Conservation (phyloP, 2,797 vertebrate species). For the Scolopax bukidnonensis region DNA sequence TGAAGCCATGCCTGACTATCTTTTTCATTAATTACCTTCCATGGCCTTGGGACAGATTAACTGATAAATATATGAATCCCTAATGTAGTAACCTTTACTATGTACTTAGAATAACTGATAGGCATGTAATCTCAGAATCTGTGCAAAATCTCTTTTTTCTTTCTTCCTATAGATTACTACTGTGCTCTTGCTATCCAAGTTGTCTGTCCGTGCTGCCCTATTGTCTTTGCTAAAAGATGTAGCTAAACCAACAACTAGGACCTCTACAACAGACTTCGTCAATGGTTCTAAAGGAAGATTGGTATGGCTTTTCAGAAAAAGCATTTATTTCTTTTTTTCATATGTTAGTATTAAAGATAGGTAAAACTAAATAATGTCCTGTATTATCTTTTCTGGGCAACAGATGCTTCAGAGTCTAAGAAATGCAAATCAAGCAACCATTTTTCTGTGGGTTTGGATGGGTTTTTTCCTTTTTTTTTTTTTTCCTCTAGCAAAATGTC, state of each 20-base stretch:
- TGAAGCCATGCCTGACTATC: constrained; percentile 62
- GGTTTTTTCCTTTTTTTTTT: not conserved
- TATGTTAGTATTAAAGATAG: not conserved
- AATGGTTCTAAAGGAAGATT: not conserved
- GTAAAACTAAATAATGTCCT: not conserved
- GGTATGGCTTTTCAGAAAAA: not conserved
- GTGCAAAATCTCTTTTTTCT: not conserved
- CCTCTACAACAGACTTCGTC: not conserved
- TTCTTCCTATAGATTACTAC: not conserved
- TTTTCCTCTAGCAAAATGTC: not conserved
- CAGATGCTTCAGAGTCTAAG: not conserved
- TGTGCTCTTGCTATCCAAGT: not conserved
- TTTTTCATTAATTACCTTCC: constrained; percentile 70
- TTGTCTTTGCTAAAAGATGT: not conserved
- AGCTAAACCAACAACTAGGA: not conserved
- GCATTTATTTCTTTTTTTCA: not conserved
- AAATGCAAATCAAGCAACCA: not conserved
- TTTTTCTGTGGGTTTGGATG: not conserved
- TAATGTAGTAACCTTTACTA: constrained; percentile 36
- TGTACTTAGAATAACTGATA: constrained; percentile 30
- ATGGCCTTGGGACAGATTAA: constrained; percentile 68
- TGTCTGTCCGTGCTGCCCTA: not conserved
- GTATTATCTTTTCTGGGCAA: not conserved
- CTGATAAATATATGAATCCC: constrained; percentile 58
- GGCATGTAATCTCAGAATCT: constrained; percentile 22